phyloP scores from a whole-genome alignment of 2,888 invertebrate species.

The Agrotis clavis region DNA sequence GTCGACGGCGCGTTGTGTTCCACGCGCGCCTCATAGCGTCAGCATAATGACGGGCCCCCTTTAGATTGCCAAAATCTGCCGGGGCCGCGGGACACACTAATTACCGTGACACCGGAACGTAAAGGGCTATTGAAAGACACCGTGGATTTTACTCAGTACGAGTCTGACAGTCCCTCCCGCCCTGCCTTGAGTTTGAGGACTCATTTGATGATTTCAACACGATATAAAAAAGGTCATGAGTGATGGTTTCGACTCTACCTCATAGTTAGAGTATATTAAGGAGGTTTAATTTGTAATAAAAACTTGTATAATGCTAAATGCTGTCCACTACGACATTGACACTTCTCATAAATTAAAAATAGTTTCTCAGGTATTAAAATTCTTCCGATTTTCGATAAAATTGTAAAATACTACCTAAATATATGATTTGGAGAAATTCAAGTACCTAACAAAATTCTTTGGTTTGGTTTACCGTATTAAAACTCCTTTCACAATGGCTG shows the following conservation, averaged over 20 bases:
- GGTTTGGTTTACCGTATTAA: conserved; percentile 4
- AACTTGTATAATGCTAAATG: background rate
- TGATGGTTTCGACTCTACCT: background rate
- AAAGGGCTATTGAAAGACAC: too few relatives aligned
- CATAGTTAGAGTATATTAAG: background rate
- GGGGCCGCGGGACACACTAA: too few relatives aligned
- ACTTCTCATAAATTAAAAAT: conserved; percentile 14
- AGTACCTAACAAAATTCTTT: background rate
- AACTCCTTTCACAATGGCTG: conserved; percentile 66
- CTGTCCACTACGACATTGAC: conserved; percentile 24
- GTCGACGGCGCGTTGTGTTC: too few relatives aligned
- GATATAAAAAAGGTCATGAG: too few relatives aligned
- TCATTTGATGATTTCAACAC: too few relatives aligned
- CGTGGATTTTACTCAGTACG: too few relatives aligned
- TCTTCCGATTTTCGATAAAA: background rate
- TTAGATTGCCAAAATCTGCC: too few relatives aligned
- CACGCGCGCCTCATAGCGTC: too few relatives aligned
- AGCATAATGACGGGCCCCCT: too few relatives aligned
- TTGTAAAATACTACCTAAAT: conserved; percentile 9
- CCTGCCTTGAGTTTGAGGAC: too few relatives aligned
- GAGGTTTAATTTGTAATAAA: conserved; percentile 1
- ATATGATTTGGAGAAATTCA: background rate
- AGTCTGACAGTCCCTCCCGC: too few relatives aligned
- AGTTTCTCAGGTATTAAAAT: conserved; percentile 11
- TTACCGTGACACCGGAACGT: too few relatives aligned